Evolutionary conservation across 2,113 vertebrate genomes (phyloP).

Genomic region (Colius striatus): DNA sequence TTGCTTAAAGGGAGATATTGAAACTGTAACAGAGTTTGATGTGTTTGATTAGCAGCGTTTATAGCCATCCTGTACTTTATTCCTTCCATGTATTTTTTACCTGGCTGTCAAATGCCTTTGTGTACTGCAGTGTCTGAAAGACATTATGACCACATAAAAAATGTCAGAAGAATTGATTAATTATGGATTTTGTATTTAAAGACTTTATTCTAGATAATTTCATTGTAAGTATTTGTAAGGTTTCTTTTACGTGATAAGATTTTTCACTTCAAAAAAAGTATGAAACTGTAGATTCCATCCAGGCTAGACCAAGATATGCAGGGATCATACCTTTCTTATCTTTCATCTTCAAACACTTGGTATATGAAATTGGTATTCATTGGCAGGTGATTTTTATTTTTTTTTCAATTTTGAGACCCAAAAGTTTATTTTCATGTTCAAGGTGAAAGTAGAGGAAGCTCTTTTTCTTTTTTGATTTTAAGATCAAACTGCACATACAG

Average conservation of each 20-base stretch:
- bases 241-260: not conserved
- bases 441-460: not conserved
- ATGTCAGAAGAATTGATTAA: not conserved
- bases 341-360: not conserved
- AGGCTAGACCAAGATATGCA: not conserved
- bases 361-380: not conserved
- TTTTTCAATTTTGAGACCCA: not conserved
- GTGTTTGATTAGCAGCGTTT: not conserved
- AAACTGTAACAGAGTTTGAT: not conserved
- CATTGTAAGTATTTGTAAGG: not conserved
- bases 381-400: not conserved
- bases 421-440: not conserved
- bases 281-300: not conserved
- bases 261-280: not conserved
- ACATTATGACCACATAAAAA: not conserved
- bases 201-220: not conserved
- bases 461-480: not conserved
- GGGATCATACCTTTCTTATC: not conserved
- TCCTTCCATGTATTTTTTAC: not conserved
- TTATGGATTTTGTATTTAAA: not conserved
- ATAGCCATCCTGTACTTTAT: not conserved
- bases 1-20: not conserved
- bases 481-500: not conserved
- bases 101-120: not conserved
- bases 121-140: not conserved